phyloP scores from a whole-genome alignment of 2,113 vertebrate genomes.

The Scomber japonicus region DNA sequence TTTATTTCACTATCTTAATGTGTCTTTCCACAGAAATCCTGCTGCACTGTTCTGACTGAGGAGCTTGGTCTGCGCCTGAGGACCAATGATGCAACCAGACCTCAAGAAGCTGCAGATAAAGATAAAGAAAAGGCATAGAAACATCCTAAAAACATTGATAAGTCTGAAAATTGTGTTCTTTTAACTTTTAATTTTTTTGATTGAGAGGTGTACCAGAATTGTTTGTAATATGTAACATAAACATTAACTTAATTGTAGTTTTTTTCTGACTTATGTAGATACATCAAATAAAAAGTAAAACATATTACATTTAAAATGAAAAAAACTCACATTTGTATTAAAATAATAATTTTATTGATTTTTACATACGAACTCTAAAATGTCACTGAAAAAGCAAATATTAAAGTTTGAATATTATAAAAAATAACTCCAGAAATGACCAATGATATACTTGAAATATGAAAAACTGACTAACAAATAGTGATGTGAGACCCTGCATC shows the following conservation, averaged over 20 bases:
- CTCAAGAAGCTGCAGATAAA: constrained; percentile 84
- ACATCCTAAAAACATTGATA: neutral
- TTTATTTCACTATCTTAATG: constrained; percentile 16
- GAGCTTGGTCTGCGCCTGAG: constrained; percentile 89
- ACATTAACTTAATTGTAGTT: neutral
- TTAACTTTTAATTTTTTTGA: neutral
- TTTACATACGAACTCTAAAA: constrained; percentile 30
- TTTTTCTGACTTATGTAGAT: neutral
- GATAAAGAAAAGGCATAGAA: constrained; percentile 79
- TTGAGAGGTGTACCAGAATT: constrained; percentile 1
- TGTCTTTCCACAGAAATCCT: constrained; percentile 85
- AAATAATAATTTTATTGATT: constrained; percentile 50
- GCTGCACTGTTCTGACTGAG: constrained; percentile 87
- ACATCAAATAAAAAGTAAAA: neutral
- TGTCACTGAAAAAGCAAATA: constrained; percentile 53
- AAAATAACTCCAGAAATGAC: constrained; percentile 28
- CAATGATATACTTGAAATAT: constrained; percentile 25
- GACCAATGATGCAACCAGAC: constrained; percentile 68
- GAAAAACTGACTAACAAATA: neutral
- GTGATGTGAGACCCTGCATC: constrained; percentile 4
- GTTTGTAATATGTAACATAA: constrained; percentile 11
- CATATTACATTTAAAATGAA: neutral
- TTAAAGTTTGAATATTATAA: constrained; percentile 17
- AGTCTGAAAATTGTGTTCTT: neutral
- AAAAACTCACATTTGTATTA: constrained; percentile 37